These are phyloP conservation scores for Penaeus vannamei DNA, from an alignment of 1,140 invertebrate species.

Conservation along the genomic window DNA sequence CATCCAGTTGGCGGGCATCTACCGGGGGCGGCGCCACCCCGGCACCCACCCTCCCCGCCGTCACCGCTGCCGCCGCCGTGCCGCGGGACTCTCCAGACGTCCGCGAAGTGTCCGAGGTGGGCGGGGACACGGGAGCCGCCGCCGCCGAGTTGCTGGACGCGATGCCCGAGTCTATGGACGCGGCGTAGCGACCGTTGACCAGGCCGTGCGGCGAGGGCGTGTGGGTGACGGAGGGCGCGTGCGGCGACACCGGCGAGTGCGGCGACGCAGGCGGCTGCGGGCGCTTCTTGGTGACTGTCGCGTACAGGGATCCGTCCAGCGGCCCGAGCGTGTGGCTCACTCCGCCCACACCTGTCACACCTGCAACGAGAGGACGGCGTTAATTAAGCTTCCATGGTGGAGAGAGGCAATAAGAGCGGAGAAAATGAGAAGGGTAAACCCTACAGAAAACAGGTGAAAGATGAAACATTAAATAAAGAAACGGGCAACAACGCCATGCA, in stretches of 20 bases:
- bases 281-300: constrained; percentile 79
- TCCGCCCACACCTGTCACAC: constrained; percentile 52
- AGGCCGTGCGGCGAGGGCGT: constrained; percentile 66
- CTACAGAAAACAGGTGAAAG: background rate
- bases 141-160: constrained; percentile 71
- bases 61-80: constrained; percentile 65
- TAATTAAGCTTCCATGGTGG: too few species aligned
- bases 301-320: constrained; percentile 90
- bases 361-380: constrained; percentile 43
- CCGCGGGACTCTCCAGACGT: constrained; percentile 61
- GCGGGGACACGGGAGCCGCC: constrained; percentile 65
- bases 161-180: constrained; percentile 88
- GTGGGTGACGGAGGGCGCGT: constrained; percentile 54
- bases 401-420: too few species aligned
- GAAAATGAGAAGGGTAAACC: too few species aligned
- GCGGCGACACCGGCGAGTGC: constrained; percentile 60
- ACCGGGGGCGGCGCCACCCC: constrained; percentile 54
- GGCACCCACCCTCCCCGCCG: constrained; percentile 47
- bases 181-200: constrained; percentile 78
- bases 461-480: too few species aligned
- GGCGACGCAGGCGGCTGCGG: constrained; percentile 51
- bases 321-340: constrained; percentile 81
- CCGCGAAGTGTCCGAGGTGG: constrained; percentile 65
- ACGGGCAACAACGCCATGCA: background rate
- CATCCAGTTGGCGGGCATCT: constrained; percentile 77